Conservation (phyloP, 2,797 vertebrate species). For the Sphaeramia orbicularis region DNA sequence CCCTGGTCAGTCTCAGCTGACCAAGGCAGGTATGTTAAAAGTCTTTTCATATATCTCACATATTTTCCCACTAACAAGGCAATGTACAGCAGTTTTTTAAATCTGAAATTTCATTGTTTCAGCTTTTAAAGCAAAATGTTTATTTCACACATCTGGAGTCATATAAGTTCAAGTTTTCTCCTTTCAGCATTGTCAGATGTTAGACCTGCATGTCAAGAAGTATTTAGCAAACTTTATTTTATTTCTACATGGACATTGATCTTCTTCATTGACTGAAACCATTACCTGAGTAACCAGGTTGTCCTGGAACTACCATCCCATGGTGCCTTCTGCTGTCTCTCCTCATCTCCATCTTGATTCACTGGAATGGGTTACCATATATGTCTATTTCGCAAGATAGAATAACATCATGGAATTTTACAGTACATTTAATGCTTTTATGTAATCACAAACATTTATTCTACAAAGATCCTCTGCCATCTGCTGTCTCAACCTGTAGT, state of each 20-base stretch:
- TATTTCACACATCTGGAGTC: conserved; percentile 16
- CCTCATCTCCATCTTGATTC: conserved; percentile 79
- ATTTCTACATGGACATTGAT: conserved; percentile 59
- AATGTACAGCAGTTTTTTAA: neutral
- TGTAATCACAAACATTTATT: conserved; percentile 68
- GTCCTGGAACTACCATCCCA: conserved; percentile 76
- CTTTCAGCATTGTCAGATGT: conserved; percentile 28
- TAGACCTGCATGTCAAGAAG: conserved; percentile 49
- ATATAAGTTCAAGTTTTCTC: conserved; percentile 1
- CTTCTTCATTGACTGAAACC: conserved; percentile 72
- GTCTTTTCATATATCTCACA: conserved; percentile 39
- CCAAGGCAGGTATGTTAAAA: conserved; percentile 97
- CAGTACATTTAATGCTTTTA: conserved; percentile 54
- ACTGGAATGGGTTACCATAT: conserved; percentile 65
- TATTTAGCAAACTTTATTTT: conserved; percentile 40
- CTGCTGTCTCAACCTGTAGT: conserved; percentile 65
- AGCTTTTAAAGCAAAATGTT: conserved; percentile 12
- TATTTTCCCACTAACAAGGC: neutral
- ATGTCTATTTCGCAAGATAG: conserved; percentile 57
- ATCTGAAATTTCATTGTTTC: conserved; percentile 21
- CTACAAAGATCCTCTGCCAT: conserved; percentile 71
- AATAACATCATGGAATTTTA: conserved; percentile 56
- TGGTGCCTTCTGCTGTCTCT: conserved; percentile 78
- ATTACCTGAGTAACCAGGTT: conserved; percentile 62
- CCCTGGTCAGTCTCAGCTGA: conserved; percentile 93